Base-by-base conservation (phyloP, 2,797 vertebrate genomes). In the Graptemys geographica region DNA sequence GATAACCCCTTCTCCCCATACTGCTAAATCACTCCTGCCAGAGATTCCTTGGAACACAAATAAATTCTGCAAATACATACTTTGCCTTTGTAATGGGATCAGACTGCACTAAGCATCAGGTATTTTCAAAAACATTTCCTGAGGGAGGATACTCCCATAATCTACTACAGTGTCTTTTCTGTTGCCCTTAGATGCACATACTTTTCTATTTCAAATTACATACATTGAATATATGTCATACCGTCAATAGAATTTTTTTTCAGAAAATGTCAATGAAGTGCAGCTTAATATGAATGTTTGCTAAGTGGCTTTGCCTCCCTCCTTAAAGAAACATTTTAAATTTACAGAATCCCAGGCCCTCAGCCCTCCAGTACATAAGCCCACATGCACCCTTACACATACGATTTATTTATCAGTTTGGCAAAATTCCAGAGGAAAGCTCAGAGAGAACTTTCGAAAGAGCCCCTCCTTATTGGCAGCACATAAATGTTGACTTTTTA, bases 401-500 rank as follows among this genome's bases (percentile, higher is more conserved):
- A 33, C 65, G 65, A 47, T 81, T 23, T 55, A 55, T 85, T 37
- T 28, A 49, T 44, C 59, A 69, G 80, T 41, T 8, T 94, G 72
- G 83, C 91, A 78, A 53, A 79, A 86, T 89, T 96, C 84, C 93
- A 88, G 65, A 82, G n/a, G 55, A 11, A 55, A 84, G 92, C 92
- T 16, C 74, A 84, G 55, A 79, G 41, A 53, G 81, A 87, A 88
- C 51, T 89, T 87, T 78, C 91, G 86, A 90, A 94, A 47, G 62
- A 87, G 62, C 25, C 74, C 65, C 33, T 11, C 84, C 47, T 84
- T 91, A 96, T 2, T 83, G 90, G 49, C 92, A 96, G 84, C 52
- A 89, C 44, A 92, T 93, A 87, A 96, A 93, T 91, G 33, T 93
- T 82, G 41, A 55, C 92, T 87, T 95, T 93, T 94, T 91, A 95